Conservation (phyloP, 2,113 vertebrate genomes). For the Pteruthius melanotis region DNA sequence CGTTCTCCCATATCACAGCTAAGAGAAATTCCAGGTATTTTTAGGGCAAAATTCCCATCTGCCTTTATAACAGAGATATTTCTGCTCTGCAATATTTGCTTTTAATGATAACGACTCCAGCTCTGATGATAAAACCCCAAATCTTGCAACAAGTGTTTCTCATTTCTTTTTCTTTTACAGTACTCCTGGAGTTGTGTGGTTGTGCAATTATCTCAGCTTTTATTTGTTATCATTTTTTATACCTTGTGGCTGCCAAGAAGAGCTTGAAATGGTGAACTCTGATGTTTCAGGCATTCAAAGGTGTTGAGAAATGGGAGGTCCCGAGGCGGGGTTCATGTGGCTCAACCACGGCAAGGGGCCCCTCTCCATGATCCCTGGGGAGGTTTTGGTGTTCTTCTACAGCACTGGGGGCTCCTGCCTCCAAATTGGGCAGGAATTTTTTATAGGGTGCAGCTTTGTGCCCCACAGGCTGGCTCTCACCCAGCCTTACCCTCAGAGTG, state of each 20-base stretch:
- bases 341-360: rapidly evolving
- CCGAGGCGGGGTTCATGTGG: rapidly evolving
- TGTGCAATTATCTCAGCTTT: neutral
- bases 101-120: slow-evolving; percentile 6
- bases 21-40: neutral
- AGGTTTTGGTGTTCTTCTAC: neutral
- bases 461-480: rapidly evolving
- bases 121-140: neutral
- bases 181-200: neutral
- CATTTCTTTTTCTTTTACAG: neutral
- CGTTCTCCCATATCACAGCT: neutral
- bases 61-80: slow-evolving; percentile 24
- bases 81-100: slow-evolving; percentile 32
- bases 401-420: neutral
- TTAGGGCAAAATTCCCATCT: slow-evolving; percentile 20
- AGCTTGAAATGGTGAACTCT: neutral
- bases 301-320: neutral
- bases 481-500: neutral
- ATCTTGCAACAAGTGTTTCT: neutral
- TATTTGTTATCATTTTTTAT: neutral
- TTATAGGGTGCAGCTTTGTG: rapidly evolving
- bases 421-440: neutral
- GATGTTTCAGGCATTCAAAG: neutral
- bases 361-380: rapidly evolving
- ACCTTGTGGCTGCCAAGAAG: neutral